A percentile compares a stretch with the other conserved stretches of the same genome.
phyloP scores from a whole-genome alignment of 2,888 invertebrate genomes.

The Liodrosophila aerea region DNA sequence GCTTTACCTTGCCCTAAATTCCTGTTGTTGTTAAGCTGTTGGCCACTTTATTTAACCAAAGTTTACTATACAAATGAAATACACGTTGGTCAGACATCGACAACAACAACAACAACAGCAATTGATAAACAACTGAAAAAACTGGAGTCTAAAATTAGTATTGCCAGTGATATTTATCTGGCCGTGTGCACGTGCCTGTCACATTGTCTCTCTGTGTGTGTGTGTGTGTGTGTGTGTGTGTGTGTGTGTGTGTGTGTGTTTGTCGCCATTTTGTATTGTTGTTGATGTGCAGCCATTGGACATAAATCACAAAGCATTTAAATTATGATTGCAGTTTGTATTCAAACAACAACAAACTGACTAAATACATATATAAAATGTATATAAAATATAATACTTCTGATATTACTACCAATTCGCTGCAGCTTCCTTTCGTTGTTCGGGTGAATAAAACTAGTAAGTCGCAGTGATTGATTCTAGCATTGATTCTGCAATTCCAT shows the following conservation, averaged over 20 bases:
- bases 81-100: conserved; percentile 59
- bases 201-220: not conserved
- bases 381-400: too few relatives aligned
- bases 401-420: too few relatives aligned
- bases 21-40: conserved; percentile 54
- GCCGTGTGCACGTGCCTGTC: conserved; percentile 9
- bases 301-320: conserved; percentile 41
- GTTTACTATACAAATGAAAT: conserved; percentile 73
- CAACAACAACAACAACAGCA: conserved; percentile 26
- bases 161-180: conserved; percentile 31
- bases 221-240: not conserved
- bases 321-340: conserved; percentile 37
- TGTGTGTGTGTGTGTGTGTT: conserved; percentile 16
- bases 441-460: too few relatives aligned
- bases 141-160: conserved; percentile 35
- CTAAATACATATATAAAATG: too few relatives aligned
- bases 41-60: conserved; percentile 78
- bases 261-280: conserved; percentile 39
- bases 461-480: too few relatives aligned
- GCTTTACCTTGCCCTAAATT: conserved; percentile 55
- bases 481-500: too few relatives aligned
- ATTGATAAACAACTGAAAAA: conserved; percentile 17
- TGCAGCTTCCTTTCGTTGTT: too few relatives aligned
- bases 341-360: conserved; percentile 27
- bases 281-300: conserved; percentile 5